Conservation (phyloP, 1,140 invertebrate species). For the Ooceraea biroi region DNA sequence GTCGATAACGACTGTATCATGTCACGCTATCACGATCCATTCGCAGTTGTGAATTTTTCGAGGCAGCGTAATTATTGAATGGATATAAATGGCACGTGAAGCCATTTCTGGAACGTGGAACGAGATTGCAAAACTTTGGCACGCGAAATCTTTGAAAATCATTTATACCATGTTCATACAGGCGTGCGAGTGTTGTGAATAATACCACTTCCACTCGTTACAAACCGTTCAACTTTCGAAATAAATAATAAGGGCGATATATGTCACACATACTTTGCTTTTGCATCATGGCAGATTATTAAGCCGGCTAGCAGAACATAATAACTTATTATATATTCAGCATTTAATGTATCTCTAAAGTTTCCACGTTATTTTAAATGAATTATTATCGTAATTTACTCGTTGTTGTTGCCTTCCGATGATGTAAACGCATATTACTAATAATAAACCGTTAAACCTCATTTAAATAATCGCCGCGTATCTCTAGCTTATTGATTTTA, state of each 20-base stretch:
- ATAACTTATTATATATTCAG: constrained; percentile 2
- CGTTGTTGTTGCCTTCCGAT: constrained; percentile 9
- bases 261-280: constrained; percentile 23
- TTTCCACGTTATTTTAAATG: background rate
- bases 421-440: background rate
- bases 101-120: constrained; percentile 73
- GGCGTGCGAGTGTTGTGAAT: constrained; percentile 13
- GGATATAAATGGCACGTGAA: constrained; percentile 80
- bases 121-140: constrained; percentile 75
- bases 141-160: constrained; percentile 79
- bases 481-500: constrained; percentile 66
- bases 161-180: constrained; percentile 29
- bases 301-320: background rate
- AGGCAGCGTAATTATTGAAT: constrained; percentile 80
- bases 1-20: constrained; percentile 85
- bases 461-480: background rate
- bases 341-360: constrained; percentile 28
- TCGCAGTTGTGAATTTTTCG: constrained; percentile 76
- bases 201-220: constrained; percentile 34
- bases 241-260: constrained; percentile 24
- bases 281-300: constrained; percentile 21
- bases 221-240: constrained; percentile 41
- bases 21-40: constrained; percentile 81
- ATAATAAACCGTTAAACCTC: constrained; percentile 10
- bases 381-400: constrained; percentile 5